phyloP scores from a whole-genome alignment of 2,888 invertebrate genomes.

The Toxonevra muliebris region DNA sequence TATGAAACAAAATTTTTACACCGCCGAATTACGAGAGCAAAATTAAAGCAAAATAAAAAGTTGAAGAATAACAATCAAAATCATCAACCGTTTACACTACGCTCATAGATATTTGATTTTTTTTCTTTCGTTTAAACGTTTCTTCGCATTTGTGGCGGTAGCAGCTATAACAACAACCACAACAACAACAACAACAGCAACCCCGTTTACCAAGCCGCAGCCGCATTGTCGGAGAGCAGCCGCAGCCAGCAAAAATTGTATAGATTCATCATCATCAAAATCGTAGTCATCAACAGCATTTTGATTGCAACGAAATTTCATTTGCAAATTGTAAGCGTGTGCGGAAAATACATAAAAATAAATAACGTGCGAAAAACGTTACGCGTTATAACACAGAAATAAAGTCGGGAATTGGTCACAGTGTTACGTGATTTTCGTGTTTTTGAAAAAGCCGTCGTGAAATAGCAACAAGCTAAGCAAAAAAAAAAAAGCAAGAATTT shows the following conservation, averaged over 20 bases:
- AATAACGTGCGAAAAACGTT: slow-evolving; percentile 16
- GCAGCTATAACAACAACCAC: slow-evolving; percentile 4
- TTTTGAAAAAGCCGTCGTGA: slow-evolving; percentile 1
- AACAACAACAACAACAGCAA: slow-evolving; percentile 20
- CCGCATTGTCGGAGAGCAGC: slow-evolving; percentile 20
- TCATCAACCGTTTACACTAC: no score
- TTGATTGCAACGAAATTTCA: slow-evolving; percentile 25
- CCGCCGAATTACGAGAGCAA: no score
- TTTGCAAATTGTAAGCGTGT: slow-evolving; percentile 31
- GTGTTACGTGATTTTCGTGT: neutral
- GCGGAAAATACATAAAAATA: slow-evolving; percentile 21
- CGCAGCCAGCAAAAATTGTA: slow-evolving; percentile 8
- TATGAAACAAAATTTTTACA: no score
- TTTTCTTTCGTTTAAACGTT: no score
- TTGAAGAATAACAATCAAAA: no score
- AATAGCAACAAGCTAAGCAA: no score
- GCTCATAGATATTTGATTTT: no score
- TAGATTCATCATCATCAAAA: slow-evolving; percentile 18
- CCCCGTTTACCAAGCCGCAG: neutral
- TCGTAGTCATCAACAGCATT: slow-evolving; percentile 13
- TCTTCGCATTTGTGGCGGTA: slow-evolving; percentile 16
- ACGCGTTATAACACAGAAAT: no score
- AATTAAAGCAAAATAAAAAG: no score
- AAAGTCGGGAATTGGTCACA: neutral
- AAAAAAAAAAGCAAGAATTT: no score